Evolutionary conservation across 1,140 invertebrate genomes (phyloP).

Genomic region (Philotrypesis tridentata): DNA sequence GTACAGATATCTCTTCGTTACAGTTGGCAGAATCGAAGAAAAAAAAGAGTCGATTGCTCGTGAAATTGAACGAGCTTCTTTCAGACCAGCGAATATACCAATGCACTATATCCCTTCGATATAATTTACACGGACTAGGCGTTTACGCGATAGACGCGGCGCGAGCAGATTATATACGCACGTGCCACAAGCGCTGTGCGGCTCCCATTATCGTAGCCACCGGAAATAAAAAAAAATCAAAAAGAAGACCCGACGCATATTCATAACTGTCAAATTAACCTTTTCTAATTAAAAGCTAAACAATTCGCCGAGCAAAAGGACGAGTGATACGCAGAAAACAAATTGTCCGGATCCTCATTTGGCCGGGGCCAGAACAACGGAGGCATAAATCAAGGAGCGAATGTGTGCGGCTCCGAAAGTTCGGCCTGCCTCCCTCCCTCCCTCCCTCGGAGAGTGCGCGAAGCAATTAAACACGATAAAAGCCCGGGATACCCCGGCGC

Average conservation of each 20-base stretch:
- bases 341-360: background rate
- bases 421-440: background rate
- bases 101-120: too few species aligned
- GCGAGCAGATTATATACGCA: too few species aligned
- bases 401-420: background rate
- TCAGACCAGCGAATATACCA: background rate
- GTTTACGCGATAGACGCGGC: too few species aligned
- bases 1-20: too few species aligned
- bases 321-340: background rate
- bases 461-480: constrained; percentile 42
- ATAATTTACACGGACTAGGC: constrained; percentile 7
- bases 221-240: too few species aligned
- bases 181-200: too few species aligned
- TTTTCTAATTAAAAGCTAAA: background rate
- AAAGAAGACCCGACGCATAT: too few species aligned
- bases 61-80: background rate
- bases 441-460: background rate
- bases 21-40: too few species aligned
- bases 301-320: background rate
- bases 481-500: background rate
- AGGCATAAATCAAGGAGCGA: constrained; percentile 17
- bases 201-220: too few species aligned
- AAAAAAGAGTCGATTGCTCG: background rate
- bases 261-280: background rate
- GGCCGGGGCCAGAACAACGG: background rate